These are phyloP conservation scores for Calameuta idolon DNA, from an alignment of 2,888 invertebrate genomes.

Conservation along the genomic window DNA sequence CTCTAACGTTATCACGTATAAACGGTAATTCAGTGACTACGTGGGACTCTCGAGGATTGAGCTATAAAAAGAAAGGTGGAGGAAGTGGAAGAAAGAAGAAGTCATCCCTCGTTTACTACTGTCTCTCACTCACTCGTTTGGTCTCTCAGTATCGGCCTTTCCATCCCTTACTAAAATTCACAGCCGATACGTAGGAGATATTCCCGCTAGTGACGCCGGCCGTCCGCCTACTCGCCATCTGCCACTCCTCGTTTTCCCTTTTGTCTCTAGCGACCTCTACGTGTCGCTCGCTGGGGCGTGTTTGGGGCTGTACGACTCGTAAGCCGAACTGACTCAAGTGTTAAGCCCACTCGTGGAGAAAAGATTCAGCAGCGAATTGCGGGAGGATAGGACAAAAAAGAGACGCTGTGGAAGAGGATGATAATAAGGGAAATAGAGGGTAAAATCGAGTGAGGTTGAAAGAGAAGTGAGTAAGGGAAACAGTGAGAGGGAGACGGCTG, in stretches of 20 bases:
- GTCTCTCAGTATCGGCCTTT: neutral
- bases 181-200: neutral
- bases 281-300: constrained; percentile 48
- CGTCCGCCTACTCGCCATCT: neutral
- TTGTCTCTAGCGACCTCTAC: constrained; percentile 37
- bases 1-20: neutral
- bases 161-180: neutral
- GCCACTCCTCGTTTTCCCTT: constrained; percentile 20
- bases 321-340: constrained; percentile 13
- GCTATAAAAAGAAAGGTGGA: neutral
- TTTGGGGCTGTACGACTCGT: constrained; percentile 29
- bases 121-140: neutral
- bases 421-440: constrained; percentile 3
- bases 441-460: neutral
- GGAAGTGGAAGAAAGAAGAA: neutral
- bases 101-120: neutral
- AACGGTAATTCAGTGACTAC: neutral
- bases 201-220: neutral
- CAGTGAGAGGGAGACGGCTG: neutral
- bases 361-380: neutral
- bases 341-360: neutral
- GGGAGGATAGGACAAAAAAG: neutral
- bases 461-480: neutral
- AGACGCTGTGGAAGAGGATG: neutral
- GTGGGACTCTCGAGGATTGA: no score